These are phyloP conservation scores for Phrixothrix hirtus DNA, from an alignment of 2,888 invertebrate genomes.

Conservation along the genomic window DNA sequence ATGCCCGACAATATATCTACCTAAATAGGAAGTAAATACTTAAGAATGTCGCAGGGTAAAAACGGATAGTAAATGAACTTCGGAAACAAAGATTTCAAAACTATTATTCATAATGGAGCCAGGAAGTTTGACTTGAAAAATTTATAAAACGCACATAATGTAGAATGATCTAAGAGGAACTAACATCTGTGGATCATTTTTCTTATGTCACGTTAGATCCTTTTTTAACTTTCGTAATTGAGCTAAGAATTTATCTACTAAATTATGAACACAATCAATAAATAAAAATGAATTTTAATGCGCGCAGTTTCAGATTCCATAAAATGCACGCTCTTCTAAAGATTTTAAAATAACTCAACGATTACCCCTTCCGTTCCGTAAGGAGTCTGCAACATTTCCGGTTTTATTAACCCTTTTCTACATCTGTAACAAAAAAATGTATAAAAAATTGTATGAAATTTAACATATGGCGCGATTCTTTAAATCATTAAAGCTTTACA, in stretches of 20 bases:
- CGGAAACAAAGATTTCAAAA: conserved; percentile 45
- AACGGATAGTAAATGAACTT: conserved; percentile 37
- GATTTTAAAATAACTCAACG: conserved; percentile 31
- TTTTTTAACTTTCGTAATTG: conserved; percentile 8
- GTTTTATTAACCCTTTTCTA: conserved; percentile 41
- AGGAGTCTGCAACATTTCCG: conserved; percentile 39
- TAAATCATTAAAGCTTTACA: conserved; percentile 12
- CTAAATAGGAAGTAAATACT: background rate
- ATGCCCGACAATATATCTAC: too few relatives aligned
- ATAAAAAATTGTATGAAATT: conserved; percentile 33
- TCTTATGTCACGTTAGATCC: conserved; percentile 8
- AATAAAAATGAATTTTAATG: too few relatives aligned
- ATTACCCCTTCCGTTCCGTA: conserved; percentile 27
- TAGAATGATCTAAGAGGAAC: conserved; percentile 6
- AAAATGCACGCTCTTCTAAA: conserved; percentile 9
- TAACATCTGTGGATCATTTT: conserved; percentile 30
- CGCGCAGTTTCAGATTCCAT: conserved; percentile 2
- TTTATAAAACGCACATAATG: conserved; percentile 26
- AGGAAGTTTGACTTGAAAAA: conserved; percentile 30
- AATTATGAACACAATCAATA: too few relatives aligned
- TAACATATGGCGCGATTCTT: conserved; percentile 31
- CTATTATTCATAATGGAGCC: conserved; percentile 36
- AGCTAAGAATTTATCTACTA: too few relatives aligned
- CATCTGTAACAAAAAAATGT: conserved; percentile 34
- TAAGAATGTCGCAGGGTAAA: conserved; percentile 1